Conservation (phyloP, 2,888 invertebrate genomes). For the Ypsolopha scabrella region DNA sequence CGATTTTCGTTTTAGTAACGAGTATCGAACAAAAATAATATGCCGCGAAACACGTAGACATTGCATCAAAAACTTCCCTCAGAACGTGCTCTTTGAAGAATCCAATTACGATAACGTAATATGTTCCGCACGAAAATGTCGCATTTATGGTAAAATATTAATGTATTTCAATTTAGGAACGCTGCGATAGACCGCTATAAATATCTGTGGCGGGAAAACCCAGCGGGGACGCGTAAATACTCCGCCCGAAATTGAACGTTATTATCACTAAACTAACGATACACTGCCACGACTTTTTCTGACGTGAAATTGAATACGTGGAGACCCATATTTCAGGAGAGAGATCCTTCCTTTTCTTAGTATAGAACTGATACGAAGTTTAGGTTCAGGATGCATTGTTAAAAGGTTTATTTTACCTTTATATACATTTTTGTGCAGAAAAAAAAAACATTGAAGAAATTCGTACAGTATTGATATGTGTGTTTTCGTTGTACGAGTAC, state of each 20-base stretch:
- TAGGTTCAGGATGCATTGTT: background rate
- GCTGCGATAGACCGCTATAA: slow-evolving; percentile 65
- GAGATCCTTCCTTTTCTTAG: background rate
- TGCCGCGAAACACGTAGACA: slow-evolving; percentile 11
- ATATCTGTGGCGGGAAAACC: slow-evolving; percentile 53
- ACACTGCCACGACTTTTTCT: slow-evolving; percentile 13
- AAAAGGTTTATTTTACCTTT: no score
- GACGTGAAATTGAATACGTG: background rate
- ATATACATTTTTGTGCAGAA: no score
- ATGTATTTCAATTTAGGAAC: slow-evolving; percentile 69
- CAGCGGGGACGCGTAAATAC: slow-evolving; percentile 57
- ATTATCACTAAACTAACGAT: slow-evolving; percentile 46
- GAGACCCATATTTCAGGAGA: background rate
- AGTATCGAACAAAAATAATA: slow-evolving; percentile 18
- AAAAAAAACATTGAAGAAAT: no score
- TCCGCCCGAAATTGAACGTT: slow-evolving; percentile 63
- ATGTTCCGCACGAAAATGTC: slow-evolving; percentile 66
- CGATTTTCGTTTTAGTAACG: background rate
- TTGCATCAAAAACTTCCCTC: slow-evolving; percentile 22
- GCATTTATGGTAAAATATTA: slow-evolving; percentile 70
- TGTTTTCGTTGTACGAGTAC: no score
- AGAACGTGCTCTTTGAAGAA: slow-evolving; percentile 30
- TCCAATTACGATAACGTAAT: slow-evolving; percentile 66
- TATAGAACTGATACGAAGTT: background rate
- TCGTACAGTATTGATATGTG: no score